Conservation (phyloP, 2,888 invertebrate genomes). For the Tuberolachnus salignus region DNA sequence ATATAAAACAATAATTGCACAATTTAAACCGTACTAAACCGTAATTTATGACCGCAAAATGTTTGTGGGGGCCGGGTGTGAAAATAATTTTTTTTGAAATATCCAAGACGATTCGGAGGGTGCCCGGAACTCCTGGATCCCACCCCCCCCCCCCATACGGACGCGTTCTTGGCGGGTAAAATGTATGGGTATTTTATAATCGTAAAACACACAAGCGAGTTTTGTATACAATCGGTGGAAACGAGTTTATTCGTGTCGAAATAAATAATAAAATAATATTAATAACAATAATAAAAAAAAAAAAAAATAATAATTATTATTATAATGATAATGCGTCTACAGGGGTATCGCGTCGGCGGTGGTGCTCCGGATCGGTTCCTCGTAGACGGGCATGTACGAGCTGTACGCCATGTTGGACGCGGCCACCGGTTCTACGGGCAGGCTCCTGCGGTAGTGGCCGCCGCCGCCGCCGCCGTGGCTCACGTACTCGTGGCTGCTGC, state of each 20-base stretch:
- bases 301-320: not conserved
- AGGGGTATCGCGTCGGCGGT: conserved; percentile 27
- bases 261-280: conserved; percentile 33
- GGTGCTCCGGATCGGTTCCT: conserved; percentile 41
- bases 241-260: conserved; percentile 20
- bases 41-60: no score
- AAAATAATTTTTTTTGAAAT: no score
- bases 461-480: conserved; percentile 58
- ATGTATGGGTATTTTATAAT: no score
- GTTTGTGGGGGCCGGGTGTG: no score
- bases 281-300: not conserved
- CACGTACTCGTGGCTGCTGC: conserved; percentile 58
- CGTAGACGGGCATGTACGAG: conserved; percentile 65
- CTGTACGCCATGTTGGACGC: conserved; percentile 70
- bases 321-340: not conserved
- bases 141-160: no score
- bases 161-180: no score
- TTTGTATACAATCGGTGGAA: not conserved
- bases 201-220: no score
- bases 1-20: no score
- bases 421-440: conserved; percentile 58
- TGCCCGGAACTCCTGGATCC: no score
- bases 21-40: no score
- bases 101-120: no score
- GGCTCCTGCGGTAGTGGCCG: conserved; percentile 60